Evolutionary conservation across 2,797 vertebrate genomes (phyloP).

Genomic region (Leucoraja ocellata): DNA sequence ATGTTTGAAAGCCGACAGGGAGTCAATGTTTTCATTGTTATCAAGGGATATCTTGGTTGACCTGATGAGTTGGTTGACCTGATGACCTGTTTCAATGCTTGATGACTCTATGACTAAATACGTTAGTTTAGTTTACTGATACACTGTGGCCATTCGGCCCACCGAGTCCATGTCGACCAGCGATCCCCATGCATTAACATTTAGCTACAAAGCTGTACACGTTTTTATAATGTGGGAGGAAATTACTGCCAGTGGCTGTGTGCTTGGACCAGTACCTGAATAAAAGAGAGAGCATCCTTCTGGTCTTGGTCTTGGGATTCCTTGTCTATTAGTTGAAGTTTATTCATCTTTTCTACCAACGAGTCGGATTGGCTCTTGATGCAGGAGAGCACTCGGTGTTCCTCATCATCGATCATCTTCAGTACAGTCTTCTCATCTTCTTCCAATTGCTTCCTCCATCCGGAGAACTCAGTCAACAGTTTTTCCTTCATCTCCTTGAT

Average conservation of each 20-base stretch:
- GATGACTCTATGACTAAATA: no score
- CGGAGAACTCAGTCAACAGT: background rate
- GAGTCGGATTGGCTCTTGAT: background rate
- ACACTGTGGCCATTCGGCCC: no score
- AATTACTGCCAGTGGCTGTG: no score
- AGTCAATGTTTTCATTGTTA: no score
- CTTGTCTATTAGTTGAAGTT: background rate
- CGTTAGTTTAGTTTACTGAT: no score
- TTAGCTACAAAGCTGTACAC: no score
- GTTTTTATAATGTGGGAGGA: no score
- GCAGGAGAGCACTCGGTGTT: background rate
- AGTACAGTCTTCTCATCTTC: background rate
- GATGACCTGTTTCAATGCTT: background rate
- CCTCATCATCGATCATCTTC: background rate
- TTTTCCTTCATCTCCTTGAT: background rate
- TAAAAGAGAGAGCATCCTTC: background rate
- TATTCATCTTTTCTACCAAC: background rate
- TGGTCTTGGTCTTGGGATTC: background rate
- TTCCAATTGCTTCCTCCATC: background rate
- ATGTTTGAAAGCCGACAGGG: no score
- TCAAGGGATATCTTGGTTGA: no score
- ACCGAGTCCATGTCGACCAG: no score
- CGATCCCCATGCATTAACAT: no score
- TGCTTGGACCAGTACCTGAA: background rate
- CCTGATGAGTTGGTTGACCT: no score